Evolutionary conservation across 1,140 invertebrate species (phyloP).

Genomic region (Heliothis virescens): DNA sequence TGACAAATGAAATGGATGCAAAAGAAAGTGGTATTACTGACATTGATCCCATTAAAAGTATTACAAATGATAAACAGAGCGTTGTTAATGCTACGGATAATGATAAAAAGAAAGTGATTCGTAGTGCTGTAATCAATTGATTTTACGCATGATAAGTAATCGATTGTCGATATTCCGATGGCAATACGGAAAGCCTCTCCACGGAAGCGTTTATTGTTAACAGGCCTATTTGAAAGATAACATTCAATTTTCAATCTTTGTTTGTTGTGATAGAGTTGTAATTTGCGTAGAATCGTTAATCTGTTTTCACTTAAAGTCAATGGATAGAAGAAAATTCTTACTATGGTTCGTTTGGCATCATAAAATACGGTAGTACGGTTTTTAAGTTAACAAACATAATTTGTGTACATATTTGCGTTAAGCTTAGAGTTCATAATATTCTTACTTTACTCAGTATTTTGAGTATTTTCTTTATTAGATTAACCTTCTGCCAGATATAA

Average conservation of each 20-base stretch:
- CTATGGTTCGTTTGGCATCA: conserved; percentile 15
- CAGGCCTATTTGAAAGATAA: neutral
- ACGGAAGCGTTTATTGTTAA: conserved; percentile 48
- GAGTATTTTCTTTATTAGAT: neutral
- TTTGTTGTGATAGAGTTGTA: neutral
- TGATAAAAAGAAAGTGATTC: conserved; percentile 62
- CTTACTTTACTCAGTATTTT: neutral
- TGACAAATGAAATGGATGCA: conserved; percentile 23
- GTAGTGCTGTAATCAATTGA: conserved; percentile 59
- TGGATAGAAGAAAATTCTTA: conserved; percentile 1
- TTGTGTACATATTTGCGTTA: neutral
- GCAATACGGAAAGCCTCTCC: conserved; percentile 51
- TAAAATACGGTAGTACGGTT: conserved; percentile 1
- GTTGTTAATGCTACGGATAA: conserved; percentile 49
- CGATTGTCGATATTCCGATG: conserved; percentile 41
- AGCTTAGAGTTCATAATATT: too few relatives aligned
- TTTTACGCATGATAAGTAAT: conserved; percentile 60
- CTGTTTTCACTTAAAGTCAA: neutral
- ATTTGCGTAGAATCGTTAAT: neutral
- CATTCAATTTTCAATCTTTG: conserved; percentile 23
- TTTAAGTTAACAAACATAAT: conserved; percentile 3
- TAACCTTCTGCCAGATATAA: neutral
- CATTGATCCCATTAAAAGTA: conserved; percentile 43
- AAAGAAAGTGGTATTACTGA: conserved; percentile 44
- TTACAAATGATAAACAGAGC: conserved; percentile 54